Percentiles rank a stretch among this genome's conserved stretches.
These are phyloP conservation scores for Eupithecia subumbrata DNA, from an alignment of 2,888 invertebrate species.

Conservation along the genomic window DNA sequence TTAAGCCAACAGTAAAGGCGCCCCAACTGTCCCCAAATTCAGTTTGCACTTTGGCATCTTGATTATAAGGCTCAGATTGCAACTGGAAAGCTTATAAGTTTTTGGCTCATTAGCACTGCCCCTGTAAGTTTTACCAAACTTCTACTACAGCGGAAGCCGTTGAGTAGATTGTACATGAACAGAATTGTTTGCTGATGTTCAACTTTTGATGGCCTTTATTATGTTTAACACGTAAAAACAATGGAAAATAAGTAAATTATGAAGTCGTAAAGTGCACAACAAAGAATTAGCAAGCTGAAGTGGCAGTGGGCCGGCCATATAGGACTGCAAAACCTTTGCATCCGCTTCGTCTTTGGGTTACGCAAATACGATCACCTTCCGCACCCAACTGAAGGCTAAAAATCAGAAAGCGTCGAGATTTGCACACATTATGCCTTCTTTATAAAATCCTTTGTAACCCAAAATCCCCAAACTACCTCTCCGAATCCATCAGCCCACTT, in stretches of 20 bases:
- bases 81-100: slow-evolving; percentile 17
- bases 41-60: slow-evolving; percentile 18
- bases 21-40: slow-evolving; percentile 18
- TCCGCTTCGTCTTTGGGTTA: too few relatives aligned
- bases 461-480: too few relatives aligned
- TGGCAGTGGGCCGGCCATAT: too few relatives aligned
- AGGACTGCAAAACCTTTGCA: too few relatives aligned
- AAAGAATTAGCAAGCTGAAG: too few relatives aligned
- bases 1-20: slow-evolving; percentile 23
- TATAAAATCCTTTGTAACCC: too few relatives aligned
- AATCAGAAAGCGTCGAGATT: too few relatives aligned
- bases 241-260: not conserved
- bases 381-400: too few relatives aligned
- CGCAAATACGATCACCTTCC: too few relatives aligned
- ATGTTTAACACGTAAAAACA: not conserved
- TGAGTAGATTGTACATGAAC: slow-evolving; percentile 5
- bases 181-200: slow-evolving; percentile 12
- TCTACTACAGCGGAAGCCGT: slow-evolving; percentile 11
- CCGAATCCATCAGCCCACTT: too few relatives aligned
- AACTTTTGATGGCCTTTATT: not conserved
- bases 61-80: slow-evolving; percentile 21
- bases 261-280: not conserved
- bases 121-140: slow-evolving; percentile 17
- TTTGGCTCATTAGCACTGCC: slow-evolving; percentile 30
- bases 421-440: too few relatives aligned